Percentiles rank a stretch among this genome's conserved stretches.
These are phyloP conservation scores for Macropis europaea DNA, from an alignment of 2,888 invertebrate genomes.

Conservation along the genomic window DNA sequence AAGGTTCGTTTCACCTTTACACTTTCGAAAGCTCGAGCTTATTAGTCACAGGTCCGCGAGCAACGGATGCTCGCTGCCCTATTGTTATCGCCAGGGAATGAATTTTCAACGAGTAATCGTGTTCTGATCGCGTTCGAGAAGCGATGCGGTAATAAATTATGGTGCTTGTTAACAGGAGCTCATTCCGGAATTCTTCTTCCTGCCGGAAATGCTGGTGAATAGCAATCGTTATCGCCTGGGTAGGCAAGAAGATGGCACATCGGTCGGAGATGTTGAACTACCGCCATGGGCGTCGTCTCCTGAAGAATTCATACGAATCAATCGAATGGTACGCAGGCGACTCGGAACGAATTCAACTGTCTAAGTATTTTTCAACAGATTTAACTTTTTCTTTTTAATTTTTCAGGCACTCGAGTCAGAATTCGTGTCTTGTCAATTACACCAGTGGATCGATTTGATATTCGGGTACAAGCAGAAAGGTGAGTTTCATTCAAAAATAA, in stretches of 20 bases:
- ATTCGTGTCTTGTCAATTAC: constrained; percentile 99
- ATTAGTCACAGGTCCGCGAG: constrained; percentile 4
- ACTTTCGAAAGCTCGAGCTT: constrained; percentile 14
- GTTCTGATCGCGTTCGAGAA: not conserved
- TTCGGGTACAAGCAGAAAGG: constrained; percentile 99
- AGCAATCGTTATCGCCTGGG: constrained; percentile 92
- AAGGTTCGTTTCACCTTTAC: constrained; percentile 84
- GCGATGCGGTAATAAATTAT: constrained; percentile 30
- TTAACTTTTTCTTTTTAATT: not conserved
- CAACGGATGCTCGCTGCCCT: constrained; percentile 2
- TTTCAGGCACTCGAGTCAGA: constrained; percentile 96
- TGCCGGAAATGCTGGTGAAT: constrained; percentile 99
- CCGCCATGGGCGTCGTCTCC: constrained; percentile 99
- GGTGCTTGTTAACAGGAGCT: constrained; percentile 86
- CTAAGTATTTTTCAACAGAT: not conserved
- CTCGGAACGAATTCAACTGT: not conserved
- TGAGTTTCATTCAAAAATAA: constrained; percentile 73
- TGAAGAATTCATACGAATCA: constrained; percentile 98
- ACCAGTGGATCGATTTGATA: constrained; percentile 99
- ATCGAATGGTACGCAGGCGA: constrained; percentile 88
- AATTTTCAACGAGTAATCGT: constrained; percentile 3
- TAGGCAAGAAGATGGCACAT: constrained; percentile 89
- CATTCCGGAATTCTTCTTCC: constrained; percentile 98
- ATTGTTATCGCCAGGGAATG: constrained; percentile 18
- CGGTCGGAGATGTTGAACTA: constrained; percentile 92